Evolutionary conservation across 2,797 vertebrate genomes (phyloP), one percentile per base, ranked within the genome.

Genomic region (Aphelocoma californica): DNA sequence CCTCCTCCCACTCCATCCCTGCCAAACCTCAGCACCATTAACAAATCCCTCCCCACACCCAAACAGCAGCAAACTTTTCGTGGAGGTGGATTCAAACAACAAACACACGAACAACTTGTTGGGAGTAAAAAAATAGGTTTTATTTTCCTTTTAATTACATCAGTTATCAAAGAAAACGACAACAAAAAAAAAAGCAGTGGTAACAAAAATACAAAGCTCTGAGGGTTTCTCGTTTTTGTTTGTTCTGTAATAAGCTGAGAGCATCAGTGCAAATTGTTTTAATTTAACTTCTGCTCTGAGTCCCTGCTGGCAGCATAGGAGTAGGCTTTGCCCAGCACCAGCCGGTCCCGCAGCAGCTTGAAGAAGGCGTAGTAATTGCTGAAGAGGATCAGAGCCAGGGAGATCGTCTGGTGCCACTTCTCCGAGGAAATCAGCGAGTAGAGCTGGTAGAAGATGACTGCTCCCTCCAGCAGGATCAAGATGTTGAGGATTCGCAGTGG

Each of bases 281-380:
- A 98, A 94, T 97, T 98, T 45, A 99, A 97, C 97, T 99, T 99
- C 93, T 99, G 99, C 97, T 99, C 99, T 19, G 99, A 98, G 56
- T 98, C 98, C 95, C 98, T 98, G 97, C 96, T 98, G 86, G 98
- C 98, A 58, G 98, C 97, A 31, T 99, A 99, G 0, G 99, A 98
- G 95, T 99, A 99, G 10, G 99, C 99, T 95, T 99, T 99, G 85
- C 99, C 99, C 85, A 99, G 91, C 82, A 99, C 99, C 94, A 99
- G 98, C 80, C 99, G 98, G 98, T 99, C 99, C 96, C 99, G 98
- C 86, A 99, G 98, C 91, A 99, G 98, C 97, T 99, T 99, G 98
- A 99, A 99, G 97, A 99, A 99, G 97, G 99, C 98, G 7, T 99
- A 99, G 96, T 99, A 99, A 98, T 99, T 99, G 98, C 99, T 99